Evolutionary conservation across 2,888 invertebrate genomes (phyloP), one percentile per base, ranked within the genome.

Genomic region (Tetragonula carbonaria): DNA sequence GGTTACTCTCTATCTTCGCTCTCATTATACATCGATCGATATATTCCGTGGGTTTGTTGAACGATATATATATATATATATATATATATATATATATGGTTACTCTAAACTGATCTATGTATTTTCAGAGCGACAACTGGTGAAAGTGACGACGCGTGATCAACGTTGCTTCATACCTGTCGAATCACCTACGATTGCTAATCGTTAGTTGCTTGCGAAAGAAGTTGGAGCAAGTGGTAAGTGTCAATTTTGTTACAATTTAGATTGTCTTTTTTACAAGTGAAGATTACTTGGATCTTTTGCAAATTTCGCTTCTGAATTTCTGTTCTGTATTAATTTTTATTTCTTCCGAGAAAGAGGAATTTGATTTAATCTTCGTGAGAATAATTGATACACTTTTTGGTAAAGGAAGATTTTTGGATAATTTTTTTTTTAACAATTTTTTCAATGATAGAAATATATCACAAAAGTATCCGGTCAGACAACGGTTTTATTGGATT

Each of bases 111-210:
- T 59, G 74, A 70, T 51, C 74, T 70, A 45, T 11, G 45, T 45
- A 21, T 62, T 74, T 53, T 18, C 28, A 59, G 16, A 51, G 38
- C 28, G 70, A 53, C 51, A 23, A 63, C 14, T 16, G 45, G 82
- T 6, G 82, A 83, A 82, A 82, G 75, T 45, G 14, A 8, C n/a
- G n/a, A 4, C 16, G 14, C 8, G 65, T 0, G 57, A 55, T 18
- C 23, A 8, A 62, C 62, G 23, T 68, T 62, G 62, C 73, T 33
- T 68, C 51, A 67, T 62, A 13, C 14, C 8, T 4, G 8, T 59
- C 59, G 59, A 28, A 18, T 16, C 16, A 23, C 45, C 5, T 13
- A 21, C 21, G n/a, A 23, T 14, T 16, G 74, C 23, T 14, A 6
- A 51, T 53, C 18, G 28, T 33, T 74, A 38, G 23, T 74, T 18